A percentile compares a stretch with the other conserved stretches of the same genome.
Conservation (phyloP, 2,888 invertebrate species). For the Cryptophagus acutangulus region DNA sequence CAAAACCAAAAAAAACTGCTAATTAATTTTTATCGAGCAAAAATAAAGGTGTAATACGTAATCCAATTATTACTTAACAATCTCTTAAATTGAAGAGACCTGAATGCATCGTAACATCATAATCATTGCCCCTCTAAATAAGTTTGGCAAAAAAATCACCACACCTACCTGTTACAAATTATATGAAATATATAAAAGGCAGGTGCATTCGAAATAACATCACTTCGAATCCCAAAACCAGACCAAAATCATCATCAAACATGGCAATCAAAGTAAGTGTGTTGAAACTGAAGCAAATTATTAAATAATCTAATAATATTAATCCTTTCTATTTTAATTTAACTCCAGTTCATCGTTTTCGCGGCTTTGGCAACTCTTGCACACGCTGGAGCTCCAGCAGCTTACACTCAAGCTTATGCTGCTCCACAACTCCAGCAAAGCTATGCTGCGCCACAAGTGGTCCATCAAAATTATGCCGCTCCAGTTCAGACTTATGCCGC, state of each 20-base stretch:
- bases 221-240: too few species aligned
- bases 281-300: neutral
- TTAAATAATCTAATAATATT: neutral
- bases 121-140: too few species aligned
- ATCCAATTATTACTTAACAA: too few species aligned
- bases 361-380: slow-evolving; percentile 10
- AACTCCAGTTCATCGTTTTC: slow-evolving; percentile 12
- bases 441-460: slow-evolving; percentile 36
- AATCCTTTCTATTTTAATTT: slow-evolving; percentile 5
- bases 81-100: too few species aligned
- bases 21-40: too few species aligned
- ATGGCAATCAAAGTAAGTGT: slow-evolving; percentile 13
- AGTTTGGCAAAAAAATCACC: too few species aligned
- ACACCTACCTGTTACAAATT: too few species aligned
- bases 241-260: neutral
- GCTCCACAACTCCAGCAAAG: slow-evolving; percentile 1
- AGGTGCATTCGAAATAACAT: too few species aligned
- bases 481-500: slow-evolving; percentile 39
- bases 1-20: too few species aligned
- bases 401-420: neutral
- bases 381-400: slow-evolving; percentile 6
- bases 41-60: too few species aligned
- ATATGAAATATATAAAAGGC: too few species aligned
- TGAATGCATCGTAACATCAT: too few species aligned
- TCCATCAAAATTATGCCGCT: slow-evolving; percentile 3